These are phyloP conservation scores for Haliaeetus leucogaster DNA, from an alignment of 2,113 vertebrate genomes.

Conservation along the genomic window DNA sequence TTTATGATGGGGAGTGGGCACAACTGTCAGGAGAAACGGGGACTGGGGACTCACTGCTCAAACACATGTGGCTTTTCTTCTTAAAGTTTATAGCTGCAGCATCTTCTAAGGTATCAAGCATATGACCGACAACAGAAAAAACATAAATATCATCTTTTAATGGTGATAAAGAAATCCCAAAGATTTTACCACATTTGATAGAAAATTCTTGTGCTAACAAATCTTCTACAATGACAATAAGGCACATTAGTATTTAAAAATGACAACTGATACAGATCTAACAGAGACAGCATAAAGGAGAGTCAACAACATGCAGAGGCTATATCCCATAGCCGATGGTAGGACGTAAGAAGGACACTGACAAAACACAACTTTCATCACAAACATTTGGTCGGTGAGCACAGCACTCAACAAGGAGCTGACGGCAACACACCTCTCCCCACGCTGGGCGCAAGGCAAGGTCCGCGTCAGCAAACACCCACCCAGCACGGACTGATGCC, in stretches of 20 bases:
- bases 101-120: background rate
- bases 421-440: background rate
- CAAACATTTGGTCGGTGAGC: background rate
- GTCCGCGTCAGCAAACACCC: background rate
- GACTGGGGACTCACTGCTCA: background rate
- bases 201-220: background rate
- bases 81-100: background rate
- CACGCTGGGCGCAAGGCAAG: background rate
- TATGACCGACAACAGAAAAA: background rate
- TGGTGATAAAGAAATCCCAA: background rate
- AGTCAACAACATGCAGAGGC: background rate
- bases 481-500: background rate
- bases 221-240: background rate
- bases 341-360: fast-evolving
- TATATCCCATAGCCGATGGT: background rate
- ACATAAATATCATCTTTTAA: conserved; percentile 21
- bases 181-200: background rate
- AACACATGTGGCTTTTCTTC: fast-evolving
- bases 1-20: background rate
- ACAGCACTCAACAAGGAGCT: background rate
- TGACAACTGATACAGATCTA: background rate
- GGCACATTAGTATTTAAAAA: background rate
- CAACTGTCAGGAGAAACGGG: background rate
- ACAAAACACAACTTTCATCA: background rate
- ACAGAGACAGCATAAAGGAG: background rate